Conservation (phyloP, 1,140 invertebrate species). For the Drosophila yakuba region DNA sequence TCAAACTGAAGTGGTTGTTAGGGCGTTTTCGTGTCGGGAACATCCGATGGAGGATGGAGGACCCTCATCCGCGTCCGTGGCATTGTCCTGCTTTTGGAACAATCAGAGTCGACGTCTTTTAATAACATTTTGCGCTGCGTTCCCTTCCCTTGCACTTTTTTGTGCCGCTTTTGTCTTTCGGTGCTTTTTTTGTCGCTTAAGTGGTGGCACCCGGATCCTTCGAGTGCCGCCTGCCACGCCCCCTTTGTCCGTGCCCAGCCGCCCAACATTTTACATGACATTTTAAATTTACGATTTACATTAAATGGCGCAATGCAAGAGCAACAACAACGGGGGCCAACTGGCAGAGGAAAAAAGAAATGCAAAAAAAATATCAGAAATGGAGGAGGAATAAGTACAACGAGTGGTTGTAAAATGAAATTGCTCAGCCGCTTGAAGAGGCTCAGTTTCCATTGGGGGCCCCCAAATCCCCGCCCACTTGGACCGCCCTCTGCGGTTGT, state of each 20-base stretch:
- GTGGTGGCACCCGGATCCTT: constrained; percentile 56
- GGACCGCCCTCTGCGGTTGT: constrained; percentile 43
- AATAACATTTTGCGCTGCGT: constrained; percentile 78
- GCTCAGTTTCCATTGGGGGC: constrained; percentile 23
- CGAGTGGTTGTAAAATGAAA: constrained; percentile 80
- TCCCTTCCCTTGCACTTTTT: constrained; percentile 46
- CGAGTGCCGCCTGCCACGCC: constrained; percentile 64
- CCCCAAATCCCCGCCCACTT: constrained; percentile 1
- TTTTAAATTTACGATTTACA: constrained; percentile 83
- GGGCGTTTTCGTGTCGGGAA: constrained; percentile 8
- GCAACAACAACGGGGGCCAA: constrained; percentile 29
- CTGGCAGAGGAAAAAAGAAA: neutral
- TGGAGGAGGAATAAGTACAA: constrained; percentile 54
- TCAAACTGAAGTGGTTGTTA: neutral
- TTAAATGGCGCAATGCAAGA: constrained; percentile 79
- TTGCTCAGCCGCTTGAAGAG: constrained; percentile 61
- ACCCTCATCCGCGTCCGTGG: constrained; percentile 22
- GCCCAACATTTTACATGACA: constrained; percentile 74
- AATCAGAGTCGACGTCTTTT: constrained; percentile 74
- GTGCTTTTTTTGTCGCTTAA: constrained; percentile 58
- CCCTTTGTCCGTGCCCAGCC: constrained; percentile 24
- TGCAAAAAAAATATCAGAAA: no score
- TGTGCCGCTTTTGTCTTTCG: constrained; percentile 30
- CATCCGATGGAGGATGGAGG: constrained; percentile 42
- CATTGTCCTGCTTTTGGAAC: constrained; percentile 37